These are phyloP conservation scores for Gyrodactylus bullatarudis DNA, from an alignment of 1,140 invertebrate species.

Conservation along the genomic window DNA sequence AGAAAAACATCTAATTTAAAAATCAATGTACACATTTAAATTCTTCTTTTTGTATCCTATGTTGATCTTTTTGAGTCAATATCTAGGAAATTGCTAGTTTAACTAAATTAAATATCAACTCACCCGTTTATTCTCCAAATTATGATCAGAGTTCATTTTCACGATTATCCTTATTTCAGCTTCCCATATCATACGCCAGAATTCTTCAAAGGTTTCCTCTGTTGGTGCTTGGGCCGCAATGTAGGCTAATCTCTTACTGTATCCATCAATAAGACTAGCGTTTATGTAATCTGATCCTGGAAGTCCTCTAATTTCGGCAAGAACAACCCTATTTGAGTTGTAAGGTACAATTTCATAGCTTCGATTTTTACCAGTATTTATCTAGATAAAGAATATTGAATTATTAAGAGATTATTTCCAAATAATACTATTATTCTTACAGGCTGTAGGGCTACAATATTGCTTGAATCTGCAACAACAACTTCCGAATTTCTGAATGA, in stretches of 20 bases:
- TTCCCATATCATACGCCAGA: conserved; percentile 98
- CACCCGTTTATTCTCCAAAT: neutral
- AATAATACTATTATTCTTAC: too few species aligned
- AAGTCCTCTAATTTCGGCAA: conserved; percentile 51
- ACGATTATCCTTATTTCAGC: conserved; percentile 95
- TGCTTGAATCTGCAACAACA: too few species aligned
- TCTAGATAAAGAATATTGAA: neutral
- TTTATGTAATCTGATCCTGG: conserved; percentile 31
- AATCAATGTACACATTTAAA: too few species aligned
- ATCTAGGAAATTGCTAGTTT: too few species aligned
- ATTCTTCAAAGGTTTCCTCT: conserved; percentile 71
- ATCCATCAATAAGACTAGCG: conserved; percentile 67
- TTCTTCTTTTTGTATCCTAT: too few species aligned
- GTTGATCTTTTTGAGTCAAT: too few species aligned
- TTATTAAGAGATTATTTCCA: too few species aligned
- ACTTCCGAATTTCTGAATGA: too few species aligned
- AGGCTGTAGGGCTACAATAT: too few species aligned
- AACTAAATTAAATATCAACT: too few species aligned
- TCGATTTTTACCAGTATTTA: conserved; percentile 85
- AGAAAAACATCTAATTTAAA: too few species aligned
- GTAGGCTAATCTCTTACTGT: conserved; percentile 3
- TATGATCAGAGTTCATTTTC: conserved; percentile 40
- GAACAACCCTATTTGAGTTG: conserved; percentile 63
- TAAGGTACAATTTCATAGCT: conserved; percentile 68
- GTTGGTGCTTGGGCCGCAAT: conserved; percentile 90